Percentiles rank a stretch among this genome's conserved stretches.
These are phyloP conservation scores for Acanthurus tractus DNA, from an alignment of 2,797 vertebrate species.

Conservation along the genomic window DNA sequence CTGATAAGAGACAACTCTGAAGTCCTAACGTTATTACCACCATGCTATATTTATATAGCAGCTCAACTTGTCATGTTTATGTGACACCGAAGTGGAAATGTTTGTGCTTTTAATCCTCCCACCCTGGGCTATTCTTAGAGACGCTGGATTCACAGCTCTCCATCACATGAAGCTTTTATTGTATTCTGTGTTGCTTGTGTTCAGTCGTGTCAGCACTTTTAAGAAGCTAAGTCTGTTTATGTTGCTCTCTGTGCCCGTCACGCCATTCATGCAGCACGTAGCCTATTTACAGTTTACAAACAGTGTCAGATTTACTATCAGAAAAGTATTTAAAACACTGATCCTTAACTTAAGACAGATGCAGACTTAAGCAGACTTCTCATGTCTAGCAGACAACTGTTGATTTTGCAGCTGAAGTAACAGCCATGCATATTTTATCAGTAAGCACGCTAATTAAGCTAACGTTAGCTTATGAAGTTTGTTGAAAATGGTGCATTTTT, in stretches of 20 bases:
- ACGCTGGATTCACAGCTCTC: constrained; percentile 5
- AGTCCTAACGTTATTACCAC: constrained; percentile 51
- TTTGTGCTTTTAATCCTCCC: constrained; percentile 44
- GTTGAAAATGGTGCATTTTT: not conserved
- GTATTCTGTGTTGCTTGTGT: not conserved
- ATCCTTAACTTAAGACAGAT: not conserved
- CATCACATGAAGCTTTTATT: not conserved
- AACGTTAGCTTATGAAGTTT: not conserved
- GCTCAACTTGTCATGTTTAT: constrained; percentile 47
- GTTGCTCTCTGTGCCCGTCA: not conserved
- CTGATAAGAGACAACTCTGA: constrained; percentile 52
- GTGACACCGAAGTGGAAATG: constrained; percentile 46
- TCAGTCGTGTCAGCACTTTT: not conserved
- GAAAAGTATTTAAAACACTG: not conserved
- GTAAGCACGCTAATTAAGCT: not conserved
- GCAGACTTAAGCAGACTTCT: not conserved
- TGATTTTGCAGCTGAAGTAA: not conserved
- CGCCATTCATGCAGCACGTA: not conserved
- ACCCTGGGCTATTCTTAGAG: constrained; percentile 48
- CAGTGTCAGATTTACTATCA: not conserved
- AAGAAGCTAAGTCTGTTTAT: not conserved
- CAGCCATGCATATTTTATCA: not conserved
- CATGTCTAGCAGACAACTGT: not conserved
- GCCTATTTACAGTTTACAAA: not conserved
- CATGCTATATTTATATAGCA: constrained; percentile 42